Evolutionary conservation across 2,888 invertebrate species (phyloP).

Genomic region (Agrenia bidenticulata): DNA sequence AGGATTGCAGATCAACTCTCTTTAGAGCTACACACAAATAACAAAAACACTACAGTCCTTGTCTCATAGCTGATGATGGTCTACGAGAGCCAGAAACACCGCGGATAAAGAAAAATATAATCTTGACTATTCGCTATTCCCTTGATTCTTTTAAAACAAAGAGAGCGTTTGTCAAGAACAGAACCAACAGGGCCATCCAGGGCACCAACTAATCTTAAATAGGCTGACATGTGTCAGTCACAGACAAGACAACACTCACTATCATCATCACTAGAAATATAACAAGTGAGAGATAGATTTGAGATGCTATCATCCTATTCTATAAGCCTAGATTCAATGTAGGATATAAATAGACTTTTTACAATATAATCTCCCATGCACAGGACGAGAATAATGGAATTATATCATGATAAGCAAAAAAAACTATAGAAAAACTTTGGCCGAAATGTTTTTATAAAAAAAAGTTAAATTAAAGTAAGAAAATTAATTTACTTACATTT

Average conservation of each 20-base stretch:
- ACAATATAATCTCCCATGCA: too few relatives aligned
- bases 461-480: not conserved
- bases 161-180: slow-evolving; percentile 23
- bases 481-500: slow-evolving; percentile 59
- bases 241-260: slow-evolving; percentile 30
- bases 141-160: slow-evolving; percentile 18
- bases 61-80: too few relatives aligned
- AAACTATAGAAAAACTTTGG: not conserved
- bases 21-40: too few relatives aligned
- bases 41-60: too few relatives aligned
- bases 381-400: too few relatives aligned
- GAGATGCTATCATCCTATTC: too few relatives aligned
- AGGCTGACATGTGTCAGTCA: slow-evolving; percentile 53
- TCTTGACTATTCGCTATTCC: not conserved
- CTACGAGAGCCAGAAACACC: too few relatives aligned
- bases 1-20: too few relatives aligned
- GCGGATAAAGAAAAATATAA: too few relatives aligned
- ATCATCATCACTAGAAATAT: not conserved
- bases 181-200: slow-evolving; percentile 8
- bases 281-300: not conserved
- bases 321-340: too few relatives aligned
- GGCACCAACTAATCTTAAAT: slow-evolving; percentile 22
- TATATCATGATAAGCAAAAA: not conserved
- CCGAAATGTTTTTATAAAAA: slow-evolving; percentile 1
- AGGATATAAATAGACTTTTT: too few relatives aligned